Percentiles rank a stretch among this genome's conserved stretches.
phyloP scores from a whole-genome alignment of 2,888 invertebrate species.

The Ceraclea dissimilis region DNA sequence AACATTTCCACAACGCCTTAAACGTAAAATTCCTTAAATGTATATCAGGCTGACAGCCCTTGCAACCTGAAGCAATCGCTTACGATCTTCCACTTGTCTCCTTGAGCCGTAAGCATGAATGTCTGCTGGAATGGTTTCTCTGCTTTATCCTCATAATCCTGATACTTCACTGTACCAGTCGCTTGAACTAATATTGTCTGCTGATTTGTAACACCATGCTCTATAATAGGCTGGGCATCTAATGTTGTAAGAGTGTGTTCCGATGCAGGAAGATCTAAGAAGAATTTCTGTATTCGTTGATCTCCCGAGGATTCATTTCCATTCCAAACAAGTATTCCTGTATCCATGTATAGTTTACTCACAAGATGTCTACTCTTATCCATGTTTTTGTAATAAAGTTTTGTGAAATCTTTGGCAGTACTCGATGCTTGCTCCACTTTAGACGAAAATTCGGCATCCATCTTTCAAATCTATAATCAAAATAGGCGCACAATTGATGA shows the following conservation, averaged over 20 bases:
- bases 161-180: constrained; percentile 73
- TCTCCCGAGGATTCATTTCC: constrained; percentile 78
- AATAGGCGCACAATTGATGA: neutral
- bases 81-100: constrained; percentile 90
- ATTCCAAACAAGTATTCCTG: constrained; percentile 85
- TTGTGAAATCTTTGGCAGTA: constrained; percentile 83
- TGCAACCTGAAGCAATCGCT: constrained; percentile 59
- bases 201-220: constrained; percentile 67
- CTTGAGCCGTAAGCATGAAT: constrained; percentile 79
- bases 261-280: constrained; percentile 73
- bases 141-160: constrained; percentile 38
- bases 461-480: neutral
- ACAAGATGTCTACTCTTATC: constrained; percentile 82
- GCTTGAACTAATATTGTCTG: constrained; percentile 77
- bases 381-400: constrained; percentile 80
- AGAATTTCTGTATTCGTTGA: constrained; percentile 78
- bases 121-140: constrained; percentile 73
- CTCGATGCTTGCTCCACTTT: constrained; percentile 75
- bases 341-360: constrained; percentile 73
- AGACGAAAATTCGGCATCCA: constrained; percentile 14
- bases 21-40: neutral
- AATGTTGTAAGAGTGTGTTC: constrained; percentile 69
- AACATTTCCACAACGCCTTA: no score
- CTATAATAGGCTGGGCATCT: constrained; percentile 81
- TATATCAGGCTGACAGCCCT: constrained; percentile 5